Conservation (phyloP, 2,888 invertebrate genomes). For the Coenonympha glycerion region DNA sequence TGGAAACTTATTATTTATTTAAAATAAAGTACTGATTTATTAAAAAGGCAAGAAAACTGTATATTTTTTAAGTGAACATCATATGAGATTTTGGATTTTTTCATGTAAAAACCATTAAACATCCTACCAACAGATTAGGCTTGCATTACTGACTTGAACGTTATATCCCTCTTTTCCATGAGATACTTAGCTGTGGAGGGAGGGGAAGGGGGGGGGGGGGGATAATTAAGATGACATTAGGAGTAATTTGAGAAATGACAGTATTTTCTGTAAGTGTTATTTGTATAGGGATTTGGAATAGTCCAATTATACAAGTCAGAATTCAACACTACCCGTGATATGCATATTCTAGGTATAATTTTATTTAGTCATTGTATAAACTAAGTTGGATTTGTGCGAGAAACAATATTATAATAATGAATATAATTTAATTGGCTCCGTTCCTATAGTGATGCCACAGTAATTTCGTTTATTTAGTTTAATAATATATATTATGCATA, state of each 20-base stretch:
- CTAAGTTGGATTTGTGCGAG: constrained; percentile 66
- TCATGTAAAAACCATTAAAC: too few species aligned
- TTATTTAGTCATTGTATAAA: constrained; percentile 70
- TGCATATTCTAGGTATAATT: constrained; percentile 65
- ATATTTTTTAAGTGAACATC: too few species aligned
- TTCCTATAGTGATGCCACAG: constrained; percentile 64
- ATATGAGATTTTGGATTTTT: too few species aligned
- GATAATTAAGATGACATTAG: too few species aligned
- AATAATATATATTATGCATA: constrained; percentile 54
- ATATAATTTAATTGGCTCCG: constrained; percentile 61
- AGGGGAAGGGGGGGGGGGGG: too few species aligned
- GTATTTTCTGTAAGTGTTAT: not conserved
- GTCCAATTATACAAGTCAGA: not conserved
- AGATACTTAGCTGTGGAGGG: too few species aligned
- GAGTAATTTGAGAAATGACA: too few species aligned
- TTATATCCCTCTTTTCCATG: too few species aligned
- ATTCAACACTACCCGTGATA: constrained; percentile 36
- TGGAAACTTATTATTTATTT: not conserved
- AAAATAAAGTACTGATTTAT: too few species aligned
- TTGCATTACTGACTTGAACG: too few species aligned
- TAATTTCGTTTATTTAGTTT: constrained; percentile 44
- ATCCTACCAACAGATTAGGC: too few species aligned
- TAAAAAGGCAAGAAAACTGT: too few species aligned
- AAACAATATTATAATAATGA: constrained; percentile 37
- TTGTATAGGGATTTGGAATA: not conserved